Evolutionary conservation across 1,140 invertebrate genomes (phyloP), one percentile per base, ranked within the genome.

Genomic region (Drosophila novamexicana): DNA sequence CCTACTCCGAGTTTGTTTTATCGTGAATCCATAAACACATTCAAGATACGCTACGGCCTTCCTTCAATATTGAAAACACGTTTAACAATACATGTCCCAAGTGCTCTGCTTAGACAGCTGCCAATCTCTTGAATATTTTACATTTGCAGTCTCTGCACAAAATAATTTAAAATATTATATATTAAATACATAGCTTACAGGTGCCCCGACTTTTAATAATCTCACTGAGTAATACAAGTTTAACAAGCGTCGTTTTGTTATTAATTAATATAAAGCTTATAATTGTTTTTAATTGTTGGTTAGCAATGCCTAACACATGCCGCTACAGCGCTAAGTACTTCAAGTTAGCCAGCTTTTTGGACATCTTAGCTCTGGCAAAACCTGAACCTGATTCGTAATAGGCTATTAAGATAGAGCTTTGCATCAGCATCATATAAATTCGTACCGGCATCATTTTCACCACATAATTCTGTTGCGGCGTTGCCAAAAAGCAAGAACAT

Each of bases 241-340:
- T 7, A 34, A 32, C 7, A 14, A 14, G 1, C 49, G 32, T 34
- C 7, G 4, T 8, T n/a, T 36, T 14, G 9, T 22, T 56, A 29
- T 39, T 40, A 40, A 22, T 14, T 52, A 34, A 32, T 32, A 32
- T 40, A 5, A 42, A 57, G 42, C 29, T 8, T 18, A 34, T 10
- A 47, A 36, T 47, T 36, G 22, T 47, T 36, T 59, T 36, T 45
- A 59, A 47, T 59, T 59, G 57, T n/a, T 16, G 29, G 42, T 59
- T 12, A 47, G 14, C 50, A 52, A 22, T 47, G 29, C 29, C 37
- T 18, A 47, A 45, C 22, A 34, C 32, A 58, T 29, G 10, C 42
- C 14, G 29, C 29, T 34, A 36, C 14, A 34, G 32, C 42, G 36
- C 9, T 45, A n/a, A 47, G n/a, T 36, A 59, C 36, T 9, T 59